Percentiles rank a stretch among this genome's conserved stretches.
Evolutionary conservation across 2,797 vertebrate genomes (phyloP).

Genomic region (Acrocephalus scirpaceus): DNA sequence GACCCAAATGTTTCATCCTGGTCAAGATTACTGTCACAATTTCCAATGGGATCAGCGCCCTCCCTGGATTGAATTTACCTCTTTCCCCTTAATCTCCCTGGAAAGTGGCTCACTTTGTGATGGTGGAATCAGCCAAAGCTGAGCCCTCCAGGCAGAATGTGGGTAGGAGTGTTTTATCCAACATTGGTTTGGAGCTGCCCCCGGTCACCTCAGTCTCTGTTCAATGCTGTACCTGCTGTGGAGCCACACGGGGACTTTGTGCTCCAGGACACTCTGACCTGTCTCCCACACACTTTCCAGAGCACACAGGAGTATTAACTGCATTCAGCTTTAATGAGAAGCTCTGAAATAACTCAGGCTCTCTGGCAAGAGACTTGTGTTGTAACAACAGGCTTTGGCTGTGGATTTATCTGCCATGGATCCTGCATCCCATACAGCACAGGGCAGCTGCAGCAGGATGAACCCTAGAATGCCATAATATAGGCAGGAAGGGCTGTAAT

Average conservation of each 20-base stretch:
- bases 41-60: not conserved
- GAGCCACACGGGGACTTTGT: not conserved
- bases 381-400: not conserved
- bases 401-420: not conserved
- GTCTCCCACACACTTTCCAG: not conserved
- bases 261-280: not conserved
- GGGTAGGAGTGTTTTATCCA: not conserved
- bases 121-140: not conserved
- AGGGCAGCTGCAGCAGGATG: constrained; percentile 4
- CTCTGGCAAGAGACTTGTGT: not conserved
- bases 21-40: not conserved
- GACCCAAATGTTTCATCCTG: not conserved
- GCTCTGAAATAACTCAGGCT: not conserved
- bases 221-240: not conserved
- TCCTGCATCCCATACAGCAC: not conserved
- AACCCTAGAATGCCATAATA: constrained; percentile 29
- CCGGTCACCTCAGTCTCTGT: rapidly evolving
- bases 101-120: not conserved
- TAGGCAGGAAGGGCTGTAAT: constrained; percentile 63
- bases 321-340: not conserved
- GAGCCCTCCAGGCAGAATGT: not conserved
- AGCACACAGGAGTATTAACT: not conserved
- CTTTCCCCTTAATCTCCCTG: not conserved
- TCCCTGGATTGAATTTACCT: not conserved
- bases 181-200: not conserved